Percentiles rank a stretch among this genome's conserved stretches.
Conservation (phyloP, 2,888 invertebrate species). For the Drosophila glabriapex region DNA sequence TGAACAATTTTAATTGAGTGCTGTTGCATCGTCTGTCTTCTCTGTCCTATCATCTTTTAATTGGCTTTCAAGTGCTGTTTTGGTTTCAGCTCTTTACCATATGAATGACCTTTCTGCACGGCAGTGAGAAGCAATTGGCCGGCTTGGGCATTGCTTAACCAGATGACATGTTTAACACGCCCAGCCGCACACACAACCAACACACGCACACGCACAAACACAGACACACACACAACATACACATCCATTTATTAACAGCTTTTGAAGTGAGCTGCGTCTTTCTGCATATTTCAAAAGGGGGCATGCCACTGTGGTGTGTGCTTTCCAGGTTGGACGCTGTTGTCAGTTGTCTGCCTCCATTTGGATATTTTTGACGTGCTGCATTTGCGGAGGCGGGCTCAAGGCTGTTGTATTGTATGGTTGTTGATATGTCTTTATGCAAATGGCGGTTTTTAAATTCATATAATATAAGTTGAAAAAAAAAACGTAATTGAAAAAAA, state of each 20-base stretch:
- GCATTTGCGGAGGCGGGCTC: slow-evolving; percentile 61
- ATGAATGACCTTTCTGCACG: slow-evolving; percentile 40
- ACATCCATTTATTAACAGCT: slow-evolving; percentile 10
- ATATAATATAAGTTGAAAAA: neutral
- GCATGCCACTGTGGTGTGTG: slow-evolving; percentile 4
- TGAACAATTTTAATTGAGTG: neutral
- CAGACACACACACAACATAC: neutral
- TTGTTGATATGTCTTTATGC: neutral
- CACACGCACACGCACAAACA: slow-evolving; percentile 14
- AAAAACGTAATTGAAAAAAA: too few species aligned
- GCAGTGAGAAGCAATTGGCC: slow-evolving; percentile 46
- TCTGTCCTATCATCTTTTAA: slow-evolving; percentile 15
- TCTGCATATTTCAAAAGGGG: slow-evolving; percentile 44
- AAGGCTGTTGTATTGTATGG: slow-evolving; percentile 38
- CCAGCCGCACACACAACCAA: slow-evolving; percentile 23
- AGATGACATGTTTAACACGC: slow-evolving; percentile 46
- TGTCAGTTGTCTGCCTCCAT: slow-evolving; percentile 51
- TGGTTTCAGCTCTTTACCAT: slow-evolving; percentile 39
- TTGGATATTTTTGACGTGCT: slow-evolving; percentile 75
- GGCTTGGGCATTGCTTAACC: slow-evolving; percentile 29
- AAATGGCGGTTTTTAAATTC: neutral
- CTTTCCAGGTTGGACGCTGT: slow-evolving; percentile 29
- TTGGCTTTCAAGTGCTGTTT: slow-evolving; percentile 44
- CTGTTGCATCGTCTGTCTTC: neutral
- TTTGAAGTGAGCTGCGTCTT: slow-evolving; percentile 29